Conservation (phyloP, 2,113 vertebrate species). For the Ochotona princeps region DNA sequence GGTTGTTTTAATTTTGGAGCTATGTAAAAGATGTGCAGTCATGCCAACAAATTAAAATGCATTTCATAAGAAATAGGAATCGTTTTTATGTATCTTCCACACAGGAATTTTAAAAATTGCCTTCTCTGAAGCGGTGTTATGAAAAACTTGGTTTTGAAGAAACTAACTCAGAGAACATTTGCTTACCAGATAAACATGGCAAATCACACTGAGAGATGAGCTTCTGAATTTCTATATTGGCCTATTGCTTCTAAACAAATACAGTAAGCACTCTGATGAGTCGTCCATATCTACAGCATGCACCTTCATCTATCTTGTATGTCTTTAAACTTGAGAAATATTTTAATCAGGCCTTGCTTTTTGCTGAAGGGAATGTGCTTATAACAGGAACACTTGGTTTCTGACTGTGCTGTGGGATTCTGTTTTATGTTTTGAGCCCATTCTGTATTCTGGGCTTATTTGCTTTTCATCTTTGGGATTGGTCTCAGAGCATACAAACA, state of each 20-base stretch:
- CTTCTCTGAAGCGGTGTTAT: conserved; percentile 33
- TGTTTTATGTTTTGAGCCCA: not conserved
- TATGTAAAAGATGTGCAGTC: not conserved
- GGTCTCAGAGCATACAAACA: not conserved
- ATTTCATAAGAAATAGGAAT: conserved; percentile 8
- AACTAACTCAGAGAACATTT: conserved; percentile 19
- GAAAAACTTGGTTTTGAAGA: conserved; percentile 5
- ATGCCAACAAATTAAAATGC: not conserved
- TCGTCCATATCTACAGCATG: not conserved
- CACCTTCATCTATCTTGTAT: not conserved
- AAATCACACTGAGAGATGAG: not conserved
- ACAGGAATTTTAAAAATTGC: not conserved
- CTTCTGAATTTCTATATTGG: not conserved
- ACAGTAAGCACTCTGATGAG: not conserved
- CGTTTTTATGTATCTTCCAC: conserved; percentile 14
- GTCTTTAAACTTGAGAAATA: conserved; percentile 42
- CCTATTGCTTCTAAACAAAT: not conserved
- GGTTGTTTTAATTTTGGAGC: not conserved
- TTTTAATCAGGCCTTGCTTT: conserved; percentile 32
- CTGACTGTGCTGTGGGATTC: conserved; percentile 21
- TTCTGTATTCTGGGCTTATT: not conserved
- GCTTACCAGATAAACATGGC: conserved; percentile 30
- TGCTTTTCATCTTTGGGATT: not conserved
- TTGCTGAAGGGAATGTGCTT: conserved; percentile 28
- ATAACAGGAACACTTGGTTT: not conserved